A percentile compares a stretch with the other conserved stretches of the same genome.
Evolutionary conservation across 1,140 invertebrate genomes (phyloP).

Genomic region (Pararge aegeria): DNA sequence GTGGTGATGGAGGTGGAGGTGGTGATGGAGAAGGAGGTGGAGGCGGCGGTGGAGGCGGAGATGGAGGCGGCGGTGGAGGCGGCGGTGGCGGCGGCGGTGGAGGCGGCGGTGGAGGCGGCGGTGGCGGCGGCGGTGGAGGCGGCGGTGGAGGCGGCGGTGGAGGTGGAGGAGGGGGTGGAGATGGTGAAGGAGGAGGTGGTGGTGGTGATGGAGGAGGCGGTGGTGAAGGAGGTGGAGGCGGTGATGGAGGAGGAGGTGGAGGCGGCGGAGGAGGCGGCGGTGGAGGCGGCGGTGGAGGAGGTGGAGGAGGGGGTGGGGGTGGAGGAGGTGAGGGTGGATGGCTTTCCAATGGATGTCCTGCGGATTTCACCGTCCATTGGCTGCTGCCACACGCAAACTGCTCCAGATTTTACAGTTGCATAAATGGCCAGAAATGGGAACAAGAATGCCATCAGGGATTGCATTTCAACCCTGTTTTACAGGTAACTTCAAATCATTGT

Average conservation of each 20-base stretch:
- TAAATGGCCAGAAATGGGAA: conserved; percentile 12
- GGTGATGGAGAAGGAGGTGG: background rate
- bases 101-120: conserved; percentile 15
- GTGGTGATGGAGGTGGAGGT: conserved; percentile 18
- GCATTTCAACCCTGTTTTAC: conserved; percentile 10
- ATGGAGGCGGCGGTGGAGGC: conserved; percentile 21
- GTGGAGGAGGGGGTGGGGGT: background rate
- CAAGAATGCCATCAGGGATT: conserved; percentile 10
- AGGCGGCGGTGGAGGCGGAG: conserved; percentile 5
- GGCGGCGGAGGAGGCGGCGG: conserved; percentile 11
- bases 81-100: conserved; percentile 4
- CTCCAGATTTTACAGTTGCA: conserved; percentile 28
- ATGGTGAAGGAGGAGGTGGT: background rate
- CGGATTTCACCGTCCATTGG: conserved; percentile 11
- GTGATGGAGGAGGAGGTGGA: conserved; percentile 11
- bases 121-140: background rate
- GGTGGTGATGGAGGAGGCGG: background rate
- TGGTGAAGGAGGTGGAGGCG: conserved; percentile 14
- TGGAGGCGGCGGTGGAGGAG: conserved; percentile 9
- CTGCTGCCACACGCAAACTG: conserved; percentile 34
- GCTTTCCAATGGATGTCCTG: conserved; percentile 28
- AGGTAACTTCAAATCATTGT: too few species aligned
- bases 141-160: background rate
- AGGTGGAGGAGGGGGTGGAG: conserved; percentile 5
- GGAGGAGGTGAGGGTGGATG: conserved; percentile 1